Base-by-base conservation (phyloP, 2,797 vertebrate genomes). In the Lates japonicus region DNA sequence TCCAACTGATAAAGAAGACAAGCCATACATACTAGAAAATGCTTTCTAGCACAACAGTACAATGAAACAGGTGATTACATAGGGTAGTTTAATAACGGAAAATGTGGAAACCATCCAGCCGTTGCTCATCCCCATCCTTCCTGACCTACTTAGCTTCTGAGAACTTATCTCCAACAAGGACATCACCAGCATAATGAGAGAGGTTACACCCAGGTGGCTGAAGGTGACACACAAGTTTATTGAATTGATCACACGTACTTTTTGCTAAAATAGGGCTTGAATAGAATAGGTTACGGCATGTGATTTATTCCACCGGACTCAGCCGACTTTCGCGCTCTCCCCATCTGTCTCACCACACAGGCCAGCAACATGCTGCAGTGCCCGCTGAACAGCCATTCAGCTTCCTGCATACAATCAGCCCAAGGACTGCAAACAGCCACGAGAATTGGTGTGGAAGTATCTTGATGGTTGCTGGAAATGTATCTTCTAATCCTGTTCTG, bases 191-290 rank as follows among this genome's bases (percentile, higher is more conserved):
- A 73, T 92, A 92, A 91, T 78, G 82, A 90, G 64, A 54, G 33
- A 70, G 79, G 82, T 81, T 52, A 48, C 63, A 64, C 35, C 63
- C 70, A 85, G 84, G 72, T 81, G 81, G 78, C 51, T 12, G 22
- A 75, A 87, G 70, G 78, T 74, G 86, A 88, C 85, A 86, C 80
- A 84, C n/a, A n/a, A n/a, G n/a, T n/a, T n/a, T n/a, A n/a, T n/a
- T n/a, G n/a, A 92, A 93, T 89, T 82, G 76, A 80, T 86, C 39
- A 48, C 70, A 70, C 71, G 80, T 65, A 74, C 8, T 52, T 67
- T 68, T 83, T 48, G 49, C 83, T 73, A 70, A 92, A 91, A 91
- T 91, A 91, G 80, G 11, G 1, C n/a, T 80, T 65, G 60, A 70
- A 79, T 61, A 44, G 49, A 87, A 85, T 69, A 52, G 44, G n/a